A percentile compares a stretch with the other conserved stretches of the same genome.
Conservation (phyloP, 2,797 vertebrate genomes). For the Helostoma temminkii region DNA sequence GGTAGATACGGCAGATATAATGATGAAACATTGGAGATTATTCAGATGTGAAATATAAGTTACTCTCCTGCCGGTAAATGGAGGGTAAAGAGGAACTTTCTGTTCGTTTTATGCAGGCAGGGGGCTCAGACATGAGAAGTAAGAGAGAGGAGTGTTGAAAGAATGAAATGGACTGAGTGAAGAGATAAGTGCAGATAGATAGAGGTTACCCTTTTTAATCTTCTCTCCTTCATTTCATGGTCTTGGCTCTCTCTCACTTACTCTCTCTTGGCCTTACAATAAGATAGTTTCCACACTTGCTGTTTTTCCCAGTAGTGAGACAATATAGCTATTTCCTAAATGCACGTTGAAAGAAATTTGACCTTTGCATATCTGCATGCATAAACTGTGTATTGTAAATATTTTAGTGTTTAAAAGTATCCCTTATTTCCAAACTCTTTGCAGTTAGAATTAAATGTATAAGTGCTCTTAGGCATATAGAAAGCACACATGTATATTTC, state of each 20-base stretch:
- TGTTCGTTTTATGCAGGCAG: conserved; percentile 36
- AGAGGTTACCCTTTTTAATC: conserved; percentile 65
- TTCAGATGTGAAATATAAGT: conserved; percentile 58
- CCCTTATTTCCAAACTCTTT: background rate
- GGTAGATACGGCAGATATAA: conserved; percentile 25
- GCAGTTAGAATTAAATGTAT: background rate
- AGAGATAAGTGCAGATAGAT: conserved; percentile 64
- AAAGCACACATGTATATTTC: no score
- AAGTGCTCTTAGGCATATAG: no score
- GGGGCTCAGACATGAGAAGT: conserved; percentile 39
- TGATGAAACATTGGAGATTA: conserved; percentile 38
- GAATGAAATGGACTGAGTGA: conserved; percentile 60
- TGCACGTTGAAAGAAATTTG: conserved; percentile 1
- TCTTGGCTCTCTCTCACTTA: conserved; percentile 28
- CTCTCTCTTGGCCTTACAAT: conserved; percentile 32
- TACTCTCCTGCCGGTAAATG: conserved; percentile 32
- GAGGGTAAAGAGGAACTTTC: conserved; percentile 34
- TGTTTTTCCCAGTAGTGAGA: background rate
- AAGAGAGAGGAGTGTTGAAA: conserved; percentile 42
- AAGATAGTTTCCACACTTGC: conserved; percentile 16
- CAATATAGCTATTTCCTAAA: background rate
- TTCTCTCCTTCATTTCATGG: conserved; percentile 61
- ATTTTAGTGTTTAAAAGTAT: background rate
- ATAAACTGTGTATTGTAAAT: background rate
- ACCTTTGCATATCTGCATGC: conserved; percentile 2